Percentiles rank a stretch among this genome's conserved stretches.
Evolutionary conservation across 2,797 vertebrate genomes (phyloP).

Genomic region (Rhincodon typus): DNA sequence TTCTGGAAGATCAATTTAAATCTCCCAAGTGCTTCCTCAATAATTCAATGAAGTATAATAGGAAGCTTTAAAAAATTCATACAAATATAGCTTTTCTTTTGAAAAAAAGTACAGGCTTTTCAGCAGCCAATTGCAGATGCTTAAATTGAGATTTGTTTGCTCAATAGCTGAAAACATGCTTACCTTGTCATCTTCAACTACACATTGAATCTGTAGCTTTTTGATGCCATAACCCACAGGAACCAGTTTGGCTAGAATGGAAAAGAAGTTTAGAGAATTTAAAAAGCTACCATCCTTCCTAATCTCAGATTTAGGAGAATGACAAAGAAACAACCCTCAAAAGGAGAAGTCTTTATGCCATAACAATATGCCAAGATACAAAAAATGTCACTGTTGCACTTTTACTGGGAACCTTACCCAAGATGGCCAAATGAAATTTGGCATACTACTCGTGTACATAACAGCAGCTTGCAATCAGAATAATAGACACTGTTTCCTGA

Average conservation of each 20-base stretch:
- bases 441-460: background rate
- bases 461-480: background rate
- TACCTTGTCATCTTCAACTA: constrained; percentile 90
- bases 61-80: background rate
- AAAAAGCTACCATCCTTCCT: background rate
- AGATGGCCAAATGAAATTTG: too few relatives aligned
- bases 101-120: background rate
- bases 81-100: background rate
- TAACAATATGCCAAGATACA: background rate
- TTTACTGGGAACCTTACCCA: background rate
- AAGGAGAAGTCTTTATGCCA: too few relatives aligned
- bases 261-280: background rate
- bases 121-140: background rate
- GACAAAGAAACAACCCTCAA: background rate
- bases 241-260: constrained; percentile 76
- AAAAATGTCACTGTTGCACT: background rate
- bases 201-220: constrained; percentile 91
- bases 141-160: background rate
- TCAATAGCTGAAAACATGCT: background rate
- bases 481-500: background rate
- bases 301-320: background rate
- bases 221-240: constrained; percentile 95
- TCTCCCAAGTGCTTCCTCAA: background rate
- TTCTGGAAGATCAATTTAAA: background rate
- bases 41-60: background rate